Percentiles rank a stretch among this genome's conserved stretches.
These are phyloP conservation scores for Habropoda laboriosa DNA, from an alignment of 1,140 invertebrate genomes.

Conservation along the genomic window DNA sequence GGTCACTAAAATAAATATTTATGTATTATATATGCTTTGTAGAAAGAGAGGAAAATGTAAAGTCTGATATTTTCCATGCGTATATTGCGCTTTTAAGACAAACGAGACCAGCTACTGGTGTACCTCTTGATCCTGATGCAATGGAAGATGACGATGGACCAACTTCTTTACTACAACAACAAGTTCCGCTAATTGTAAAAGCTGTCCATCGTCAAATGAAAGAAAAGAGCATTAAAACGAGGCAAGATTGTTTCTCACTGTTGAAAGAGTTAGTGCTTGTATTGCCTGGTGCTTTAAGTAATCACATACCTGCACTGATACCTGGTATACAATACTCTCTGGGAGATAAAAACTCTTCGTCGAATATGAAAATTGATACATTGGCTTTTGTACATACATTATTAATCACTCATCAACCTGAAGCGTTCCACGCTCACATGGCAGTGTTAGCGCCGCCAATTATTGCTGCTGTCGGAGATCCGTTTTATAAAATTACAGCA, in stretches of 20 bases:
- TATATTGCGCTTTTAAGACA: slow-evolving; percentile 96
- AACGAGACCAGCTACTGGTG: slow-evolving; percentile 88
- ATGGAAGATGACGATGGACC: slow-evolving; percentile 91
- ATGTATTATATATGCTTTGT: slow-evolving; percentile 16
- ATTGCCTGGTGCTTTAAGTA: slow-evolving; percentile 92
- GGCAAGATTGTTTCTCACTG: slow-evolving; percentile 95
- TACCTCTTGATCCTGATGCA: slow-evolving; percentile 86
- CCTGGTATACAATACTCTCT: slow-evolving; percentile 96
- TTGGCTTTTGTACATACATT: slow-evolving; percentile 95
- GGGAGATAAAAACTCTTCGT: slow-evolving; percentile 96
- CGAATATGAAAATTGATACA: slow-evolving; percentile 99
- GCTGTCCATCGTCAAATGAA: slow-evolving; percentile 95
- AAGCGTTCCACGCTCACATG: slow-evolving; percentile 88
- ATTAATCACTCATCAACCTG: slow-evolving; percentile 90
- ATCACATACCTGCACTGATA: slow-evolving; percentile 92
- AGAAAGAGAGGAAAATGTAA: slow-evolving; percentile 99
- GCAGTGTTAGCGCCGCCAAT: slow-evolving; percentile 92
- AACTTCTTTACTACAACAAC: slow-evolving; percentile 86
- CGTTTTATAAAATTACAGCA: slow-evolving; percentile 99
- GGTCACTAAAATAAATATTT: slow-evolving; percentile 11
- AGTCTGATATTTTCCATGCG: slow-evolving; percentile 98
- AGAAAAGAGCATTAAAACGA: slow-evolving; percentile 96
- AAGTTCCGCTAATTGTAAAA: slow-evolving; percentile 91
- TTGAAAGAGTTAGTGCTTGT: slow-evolving; percentile 95
- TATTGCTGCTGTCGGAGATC: slow-evolving; percentile 94